Percentiles rank a stretch among this genome's conserved stretches.
These are phyloP conservation scores for Liposcelis brunnea DNA, from an alignment of 2,888 invertebrate species.

Conservation along the genomic window DNA sequence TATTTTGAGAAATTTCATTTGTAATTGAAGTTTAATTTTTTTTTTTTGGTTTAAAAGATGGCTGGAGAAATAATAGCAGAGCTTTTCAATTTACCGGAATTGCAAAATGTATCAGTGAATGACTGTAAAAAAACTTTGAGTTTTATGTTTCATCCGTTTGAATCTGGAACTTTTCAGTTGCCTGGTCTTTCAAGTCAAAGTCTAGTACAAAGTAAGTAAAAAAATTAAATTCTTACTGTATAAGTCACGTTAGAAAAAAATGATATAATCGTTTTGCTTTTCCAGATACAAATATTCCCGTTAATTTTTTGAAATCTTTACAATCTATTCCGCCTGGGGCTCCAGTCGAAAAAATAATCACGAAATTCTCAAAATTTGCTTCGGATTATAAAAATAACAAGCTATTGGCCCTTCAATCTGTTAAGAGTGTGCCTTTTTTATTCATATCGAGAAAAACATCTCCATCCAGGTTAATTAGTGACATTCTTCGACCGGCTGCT, in stretches of 20 bases:
- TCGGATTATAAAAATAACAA: not conserved
- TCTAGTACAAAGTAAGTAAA: no score
- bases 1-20: no score
- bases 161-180: not conserved
- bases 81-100: not conserved
- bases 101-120: not conserved
- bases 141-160: not conserved
- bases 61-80: not conserved
- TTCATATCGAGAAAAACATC: conserved; percentile 1
- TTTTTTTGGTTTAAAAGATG: not conserved
- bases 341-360: not conserved
- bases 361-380: not conserved
- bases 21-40: not conserved
- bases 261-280: not conserved
- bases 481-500: not conserved
- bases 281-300: not conserved
- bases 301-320: not conserved
- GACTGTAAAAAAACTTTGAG: not conserved
- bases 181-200: no score
- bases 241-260: no score
- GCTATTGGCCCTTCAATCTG: not conserved
- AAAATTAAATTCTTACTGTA: no score
- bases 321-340: not conserved
- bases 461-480: not conserved
- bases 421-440: conserved; percentile 4